Base-by-base conservation (phyloP, 2,888 invertebrate genomes). In the Onthophagus sagittarius region DNA sequence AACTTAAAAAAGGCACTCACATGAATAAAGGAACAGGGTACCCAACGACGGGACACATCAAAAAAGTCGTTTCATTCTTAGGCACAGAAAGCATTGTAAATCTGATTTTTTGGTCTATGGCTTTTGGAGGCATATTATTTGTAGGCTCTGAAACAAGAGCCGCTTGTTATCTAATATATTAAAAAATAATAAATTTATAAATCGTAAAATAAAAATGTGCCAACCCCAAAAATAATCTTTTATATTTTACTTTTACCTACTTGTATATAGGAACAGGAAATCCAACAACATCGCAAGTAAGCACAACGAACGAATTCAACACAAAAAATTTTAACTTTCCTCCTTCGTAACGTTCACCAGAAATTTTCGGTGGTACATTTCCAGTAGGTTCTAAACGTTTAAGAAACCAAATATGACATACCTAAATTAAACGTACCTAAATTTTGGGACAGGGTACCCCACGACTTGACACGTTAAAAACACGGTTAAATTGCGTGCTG, bases 211-310 rank as follows among this genome's bases (percentile, higher is more conserved):
- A 2, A 23, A 23, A 23, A 23, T 23, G 23, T 6, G 9, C 11
- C 13, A 15, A 11, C 15, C n/a, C 15, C n/a, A 15, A n/a, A 11
- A 15, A 62, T 5, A 9, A 71, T 14, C 3, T 23, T 3, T n/a
- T 71, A n/a, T 15, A 62, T 23, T 1, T 67, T 9, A 33, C 7
- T 23, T 15, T n/a, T 67, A 67, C 67, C 7, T 67, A 93, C 93
- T 92, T 92, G 89, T 89, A 91, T 77, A 89, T 80, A 75, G 92
- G 92, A 76, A 89, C 89, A 75, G 93, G 92, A 83, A 88, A 92
- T 80, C 90, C 91, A 81, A 90, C 90, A 77, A 91, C 89, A 83
- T 90, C 90, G 84, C 92, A 93, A 78, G 90, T 89, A 83, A 93
- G 85, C 79, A 90, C 90, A 76, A 89, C 88, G 78, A 88, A 86